Evolutionary conservation across 2,113 vertebrate species (phyloP).

Genomic region (Rhinoptilus africanus): DNA sequence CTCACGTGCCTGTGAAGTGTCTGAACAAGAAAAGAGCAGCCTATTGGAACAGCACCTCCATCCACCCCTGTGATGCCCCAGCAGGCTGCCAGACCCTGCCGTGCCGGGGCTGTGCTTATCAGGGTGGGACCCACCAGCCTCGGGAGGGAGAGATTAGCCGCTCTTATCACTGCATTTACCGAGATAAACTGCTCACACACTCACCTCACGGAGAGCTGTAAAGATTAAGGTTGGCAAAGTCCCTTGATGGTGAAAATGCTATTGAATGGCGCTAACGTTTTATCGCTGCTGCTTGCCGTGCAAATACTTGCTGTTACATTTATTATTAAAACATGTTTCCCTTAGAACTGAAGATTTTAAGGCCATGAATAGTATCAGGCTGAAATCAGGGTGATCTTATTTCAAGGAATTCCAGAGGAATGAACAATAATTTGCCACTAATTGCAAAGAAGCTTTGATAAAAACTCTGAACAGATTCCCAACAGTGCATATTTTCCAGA

Average conservation of each 20-base stretch:
- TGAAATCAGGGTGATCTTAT: constrained; percentile 45
- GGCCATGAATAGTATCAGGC: background rate
- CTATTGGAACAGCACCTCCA: background rate
- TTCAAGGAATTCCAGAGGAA: constrained; percentile 39
- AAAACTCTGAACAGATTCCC: constrained; percentile 23
- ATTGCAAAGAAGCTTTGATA: constrained; percentile 48
- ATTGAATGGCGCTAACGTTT: background rate
- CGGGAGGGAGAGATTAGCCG: background rate
- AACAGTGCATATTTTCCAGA: constrained; percentile 38
- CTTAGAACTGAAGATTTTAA: background rate
- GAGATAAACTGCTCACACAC: background rate
- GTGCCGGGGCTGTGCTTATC: fast-evolving
- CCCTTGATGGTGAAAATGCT: background rate
- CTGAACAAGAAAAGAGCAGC: background rate
- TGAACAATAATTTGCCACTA: constrained; percentile 40
- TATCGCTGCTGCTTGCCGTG: background rate
- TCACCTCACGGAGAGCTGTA: background rate
- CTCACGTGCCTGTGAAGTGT: background rate
- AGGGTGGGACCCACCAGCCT: background rate
- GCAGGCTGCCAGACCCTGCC: background rate
- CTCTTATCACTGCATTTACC: background rate
- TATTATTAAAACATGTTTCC: constrained; percentile 17
- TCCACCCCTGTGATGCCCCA: fast-evolving
- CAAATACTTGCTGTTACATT: constrained; percentile 24
- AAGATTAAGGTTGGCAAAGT: background rate